Base-by-base conservation (phyloP, 2,888 invertebrate genomes). In the Pseudococcus jackbeardsleyi region DNA sequence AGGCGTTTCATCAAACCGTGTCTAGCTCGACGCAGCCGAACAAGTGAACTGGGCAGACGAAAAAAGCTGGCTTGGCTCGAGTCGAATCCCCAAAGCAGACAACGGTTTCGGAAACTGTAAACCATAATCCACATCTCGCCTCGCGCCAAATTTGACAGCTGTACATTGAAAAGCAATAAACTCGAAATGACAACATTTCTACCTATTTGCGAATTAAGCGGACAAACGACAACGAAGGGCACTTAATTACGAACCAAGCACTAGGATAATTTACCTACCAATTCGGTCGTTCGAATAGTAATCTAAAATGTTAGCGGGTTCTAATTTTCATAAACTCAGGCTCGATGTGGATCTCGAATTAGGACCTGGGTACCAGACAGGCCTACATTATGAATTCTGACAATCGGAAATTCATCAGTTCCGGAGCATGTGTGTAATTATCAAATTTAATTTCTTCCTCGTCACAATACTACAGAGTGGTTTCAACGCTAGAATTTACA, bases 141-240 rank as follows among this genome's bases (percentile, higher is more conserved):
- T 22, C 33, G 0, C 7, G 33, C 33, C 7, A 4, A 82, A 82
- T 46, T 46, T 82, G 79, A 82, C 79, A 82, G 46, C 46, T 0
- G 46, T 82, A 82, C 79, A 82, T 46, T 46, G 79, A 82, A 82
- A 82, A 82, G 79, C 79, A 82, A 82, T 82, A 82, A 82, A 82
- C 19, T 46, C 79, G 9, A 82, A 82, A 82, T 46, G 79, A 82
- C 79, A 82, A 82, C 46, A 0, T 79, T 79, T 46, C 79, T 82
- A 42, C 42, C 42, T 42, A 42, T 64, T 82, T 19, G 46, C 79
- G 79, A 46, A 46, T 82, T 82, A 82, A 64, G 22, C 46, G 79
- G 79, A 82, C 79, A 82, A 82, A 82, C 79, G 79, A 82, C 79
- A 82, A 82, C 79, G 79, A 82, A 82, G 79, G 79, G 79, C 79